phyloP scores from a whole-genome alignment of 2,113 vertebrate genomes.

The Cebus imitator region DNA sequence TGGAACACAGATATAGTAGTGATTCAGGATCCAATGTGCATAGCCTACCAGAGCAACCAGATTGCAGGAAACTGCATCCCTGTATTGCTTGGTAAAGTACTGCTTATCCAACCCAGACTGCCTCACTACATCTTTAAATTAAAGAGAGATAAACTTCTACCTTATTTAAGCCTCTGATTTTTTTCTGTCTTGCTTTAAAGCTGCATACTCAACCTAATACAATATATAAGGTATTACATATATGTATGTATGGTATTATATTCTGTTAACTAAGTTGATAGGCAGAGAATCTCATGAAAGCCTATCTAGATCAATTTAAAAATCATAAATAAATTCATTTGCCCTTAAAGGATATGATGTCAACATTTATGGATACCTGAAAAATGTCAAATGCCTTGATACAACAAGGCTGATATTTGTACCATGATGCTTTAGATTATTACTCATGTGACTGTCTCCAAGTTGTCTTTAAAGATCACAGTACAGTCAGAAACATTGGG shows the following conservation, averaged over 20 bases:
- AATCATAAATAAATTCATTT: neutral
- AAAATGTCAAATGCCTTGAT: neutral
- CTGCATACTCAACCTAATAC: neutral
- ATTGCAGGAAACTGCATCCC: neutral
- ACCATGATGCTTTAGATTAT: neutral
- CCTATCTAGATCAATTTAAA: neutral
- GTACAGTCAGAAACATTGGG: neutral
- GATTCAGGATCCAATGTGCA: neutral
- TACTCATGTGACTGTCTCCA: neutral
- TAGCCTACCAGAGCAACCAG: neutral
- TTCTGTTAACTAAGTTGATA: conserved; percentile 23
- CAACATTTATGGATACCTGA: neutral
- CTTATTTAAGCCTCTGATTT: neutral
- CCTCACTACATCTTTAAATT: neutral
- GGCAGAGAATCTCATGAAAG: neutral
- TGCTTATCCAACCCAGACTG: neutral
- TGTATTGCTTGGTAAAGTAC: neutral
- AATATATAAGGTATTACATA: neutral
- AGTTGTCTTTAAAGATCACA: neutral
- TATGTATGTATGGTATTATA: neutral
- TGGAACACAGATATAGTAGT: neutral
- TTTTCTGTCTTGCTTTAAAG: neutral
- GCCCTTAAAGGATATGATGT: neutral
- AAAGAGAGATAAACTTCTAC: neutral
- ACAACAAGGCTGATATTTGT: neutral